Base-by-base conservation (phyloP, 1,140 invertebrate species). In the Caenorhabditis inopinata region DNA sequence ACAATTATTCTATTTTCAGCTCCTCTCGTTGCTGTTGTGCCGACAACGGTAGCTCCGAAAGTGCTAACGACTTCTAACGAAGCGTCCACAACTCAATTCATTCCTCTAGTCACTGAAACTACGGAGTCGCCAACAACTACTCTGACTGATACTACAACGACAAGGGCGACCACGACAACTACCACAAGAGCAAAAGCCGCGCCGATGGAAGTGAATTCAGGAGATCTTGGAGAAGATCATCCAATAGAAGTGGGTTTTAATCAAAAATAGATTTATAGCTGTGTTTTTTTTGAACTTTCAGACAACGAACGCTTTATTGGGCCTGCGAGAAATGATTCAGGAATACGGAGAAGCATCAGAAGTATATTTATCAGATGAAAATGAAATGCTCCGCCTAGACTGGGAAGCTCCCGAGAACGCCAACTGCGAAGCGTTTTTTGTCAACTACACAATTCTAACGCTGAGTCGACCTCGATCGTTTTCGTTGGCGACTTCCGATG, bases 371-470 rank as follows among this genome's bases (percentile, higher is more conserved):
- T 68, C 51, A 27, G 62, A 79, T 35, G 78, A 79, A n/a, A 51
- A 77, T 16, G 75, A 46, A 4, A 76, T 73, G 74, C 38, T 81
- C 11, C 42, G 81, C 42, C 25, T 87, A 1, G 85, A 85, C 23
- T 87, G 86, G 86, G 75, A 81, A n/a, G 77, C 76, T 23, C 86
- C 86, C 0, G 85, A 87, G 29, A 76, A 76, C 14, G 80, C 83
- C 0, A 46, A 84, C 6, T 87, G 86, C 49, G 86, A 87, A 51
- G 82, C 80, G 6, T 87, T 82, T 76, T 49, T 86, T 46, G 74
- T 87, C 23, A 85, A 85, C 75, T 84, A 83, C 49, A 87, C 86
- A 18, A 80, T 85, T 32, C 51, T 83, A 14, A 81, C 83, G 2
- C 53, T 76, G 18, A 75, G 23, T 32, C 16, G 49, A 16, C 76